Evolutionary conservation across 2,113 vertebrate genomes (phyloP).

Genomic region (Orycteropus afer): DNA sequence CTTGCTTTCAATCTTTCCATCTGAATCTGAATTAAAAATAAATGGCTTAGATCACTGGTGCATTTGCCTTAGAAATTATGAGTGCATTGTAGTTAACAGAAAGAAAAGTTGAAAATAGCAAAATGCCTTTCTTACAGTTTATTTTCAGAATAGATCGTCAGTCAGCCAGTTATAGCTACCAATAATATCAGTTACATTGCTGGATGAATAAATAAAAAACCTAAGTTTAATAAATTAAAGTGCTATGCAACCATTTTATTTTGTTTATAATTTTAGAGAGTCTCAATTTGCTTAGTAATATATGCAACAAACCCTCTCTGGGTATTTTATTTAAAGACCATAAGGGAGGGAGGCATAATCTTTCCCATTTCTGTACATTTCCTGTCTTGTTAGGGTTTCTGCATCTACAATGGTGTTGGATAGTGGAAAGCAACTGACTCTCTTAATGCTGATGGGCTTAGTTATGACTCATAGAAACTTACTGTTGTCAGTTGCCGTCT

Average conservation of each 20-base stretch:
- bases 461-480: neutral
- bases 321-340: neutral
- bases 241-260: neutral
- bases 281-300: neutral
- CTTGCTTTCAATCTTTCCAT: slow-evolving; percentile 27
- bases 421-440: neutral
- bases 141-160: neutral
- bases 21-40: slow-evolving; percentile 36
- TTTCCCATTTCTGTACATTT: neutral
- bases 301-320: neutral
- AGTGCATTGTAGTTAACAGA: neutral
- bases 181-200: neutral
- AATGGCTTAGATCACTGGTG: neutral
- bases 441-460: neutral
- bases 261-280: slow-evolving; percentile 27
- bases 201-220: neutral
- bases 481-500: neutral
- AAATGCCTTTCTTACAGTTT: neutral
- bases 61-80: slow-evolving; percentile 28
- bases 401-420: neutral
- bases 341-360: neutral
- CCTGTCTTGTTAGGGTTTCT: neutral
- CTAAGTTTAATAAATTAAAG: neutral
- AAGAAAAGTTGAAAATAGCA: neutral
- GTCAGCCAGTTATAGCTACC: neutral